These are phyloP conservation scores for Iguana delicatissima DNA, from an alignment of 2,797 vertebrate species.

Conservation along the genomic window DNA sequence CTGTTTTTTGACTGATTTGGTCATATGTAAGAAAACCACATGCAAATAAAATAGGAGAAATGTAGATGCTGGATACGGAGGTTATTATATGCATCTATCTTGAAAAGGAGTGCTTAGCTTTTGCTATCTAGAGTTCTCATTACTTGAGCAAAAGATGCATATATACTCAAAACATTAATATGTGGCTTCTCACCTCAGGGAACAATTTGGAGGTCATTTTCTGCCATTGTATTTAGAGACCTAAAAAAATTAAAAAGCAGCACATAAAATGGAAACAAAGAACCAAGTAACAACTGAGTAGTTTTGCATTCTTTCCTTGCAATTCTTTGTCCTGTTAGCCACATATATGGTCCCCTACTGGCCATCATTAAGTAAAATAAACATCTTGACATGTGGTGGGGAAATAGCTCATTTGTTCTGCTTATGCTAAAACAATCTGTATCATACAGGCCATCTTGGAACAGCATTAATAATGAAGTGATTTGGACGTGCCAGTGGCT, in stretches of 20 bases:
- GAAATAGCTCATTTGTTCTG: background rate
- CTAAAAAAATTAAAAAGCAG: background rate
- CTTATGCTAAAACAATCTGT: background rate
- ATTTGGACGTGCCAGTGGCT: background rate
- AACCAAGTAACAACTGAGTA: background rate
- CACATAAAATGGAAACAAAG: background rate
- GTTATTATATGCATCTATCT: background rate
- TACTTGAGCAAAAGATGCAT: conserved; percentile 36
- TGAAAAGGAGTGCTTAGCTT: background rate
- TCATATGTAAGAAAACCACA: background rate
- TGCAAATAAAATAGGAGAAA: background rate
- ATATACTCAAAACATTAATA: background rate
- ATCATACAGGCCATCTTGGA: background rate
- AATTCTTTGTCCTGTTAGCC: conserved; percentile 1
- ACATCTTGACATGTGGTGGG: background rate
- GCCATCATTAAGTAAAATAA: conserved; percentile 16
- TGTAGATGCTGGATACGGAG: background rate
- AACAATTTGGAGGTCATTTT: conserved; percentile 16
- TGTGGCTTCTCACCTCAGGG: background rate
- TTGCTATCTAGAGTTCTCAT: conserved; percentile 26
- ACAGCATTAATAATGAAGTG: conserved; percentile 4
- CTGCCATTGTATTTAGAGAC: background rate
- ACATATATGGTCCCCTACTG: background rate
- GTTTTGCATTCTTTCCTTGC: conserved; percentile 16
- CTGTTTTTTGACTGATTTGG: background rate